Evolutionary conservation across 2,888 invertebrate genomes (phyloP), one percentile per base, ranked within the genome.

Genomic region (Dryomyza anilis): DNA sequence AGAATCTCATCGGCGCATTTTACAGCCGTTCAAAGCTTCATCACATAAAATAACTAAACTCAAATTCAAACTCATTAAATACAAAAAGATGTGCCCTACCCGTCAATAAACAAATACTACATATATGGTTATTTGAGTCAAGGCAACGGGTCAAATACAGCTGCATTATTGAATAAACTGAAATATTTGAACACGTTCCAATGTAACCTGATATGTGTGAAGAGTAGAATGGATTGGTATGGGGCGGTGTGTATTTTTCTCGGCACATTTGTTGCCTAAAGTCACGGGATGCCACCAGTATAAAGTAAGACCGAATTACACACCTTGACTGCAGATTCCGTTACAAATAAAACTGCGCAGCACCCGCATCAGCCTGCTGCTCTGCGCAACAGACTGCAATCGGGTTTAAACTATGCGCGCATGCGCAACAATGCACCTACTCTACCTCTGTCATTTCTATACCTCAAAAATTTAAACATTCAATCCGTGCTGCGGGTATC

Each of bases 121-220:
- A n/a, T n/a, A n/a, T n/a, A n/a, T n/a, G n/a, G n/a, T n/a, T n/a
- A n/a, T n/a, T n/a, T n/a, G 14, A 55, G 21, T 19, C 36, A 12
- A 23, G 33, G 55, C 55, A 55, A 46, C 52, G 52, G 52, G 60
- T 39, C 61, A 53, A 52, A 53, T 21, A 39, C 61, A 61, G 61
- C 61, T 61, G 60, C 29, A 19, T 25, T 36, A 61, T 61, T 19
- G 21, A 46, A 52, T 61, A 52, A 61, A 50, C 61, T 61, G 52
- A 52, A 61, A 29, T 53, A 53, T 16, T 27, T 52, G n/a, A 53
- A 43, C 53, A 53, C 53, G 53, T 53, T 53, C 53, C 53, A 52
- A 25, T 14, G 61, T 43, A 61, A 61, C 53, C 48, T 29, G 53
- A 61, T 61, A 61, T 27, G 1, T 4, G 43, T 16, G 16, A 8